Evolutionary conservation across 2,888 invertebrate species (phyloP).

Genomic region (Baccha elongata): DNA sequence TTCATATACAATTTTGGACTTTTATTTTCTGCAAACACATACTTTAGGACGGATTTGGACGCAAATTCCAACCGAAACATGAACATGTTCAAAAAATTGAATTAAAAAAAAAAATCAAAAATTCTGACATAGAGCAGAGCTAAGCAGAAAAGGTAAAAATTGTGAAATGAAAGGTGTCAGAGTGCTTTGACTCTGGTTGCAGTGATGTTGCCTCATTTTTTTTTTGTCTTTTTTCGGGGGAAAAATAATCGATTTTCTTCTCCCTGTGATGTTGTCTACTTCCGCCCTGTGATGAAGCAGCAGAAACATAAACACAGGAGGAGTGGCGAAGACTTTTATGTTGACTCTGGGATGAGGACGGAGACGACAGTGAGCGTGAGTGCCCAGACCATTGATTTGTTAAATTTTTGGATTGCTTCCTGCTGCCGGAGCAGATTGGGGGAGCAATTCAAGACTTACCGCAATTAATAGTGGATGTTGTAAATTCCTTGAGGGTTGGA

Average conservation of each 20-base stretch:
- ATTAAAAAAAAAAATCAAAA: conserved; percentile 19
- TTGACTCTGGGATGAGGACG: not conserved
- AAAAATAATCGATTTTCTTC: conserved; percentile 70
- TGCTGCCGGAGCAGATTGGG: conserved; percentile 16
- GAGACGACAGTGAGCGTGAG: conserved; percentile 4
- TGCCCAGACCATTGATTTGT: conserved; percentile 40
- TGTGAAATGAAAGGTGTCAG: conserved; percentile 48
- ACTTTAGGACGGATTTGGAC: conserved; percentile 14
- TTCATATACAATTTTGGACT: conserved; percentile 27
- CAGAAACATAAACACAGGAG: conserved; percentile 54
- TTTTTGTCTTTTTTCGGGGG: conserved; percentile 43
- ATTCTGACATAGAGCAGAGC: conserved; percentile 18
- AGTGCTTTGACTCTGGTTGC: conserved; percentile 4
- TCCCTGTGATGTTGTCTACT: conserved; percentile 69
- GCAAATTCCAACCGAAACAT: conserved; percentile 9
- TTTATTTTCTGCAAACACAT: conserved; percentile 36
- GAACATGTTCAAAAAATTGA: conserved; percentile 18
- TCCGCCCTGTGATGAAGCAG: conserved; percentile 57
- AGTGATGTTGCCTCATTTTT: conserved; percentile 49
- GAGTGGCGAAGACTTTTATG: conserved; percentile 9
- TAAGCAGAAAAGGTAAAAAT: conserved; percentile 12
- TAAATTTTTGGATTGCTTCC: conserved; percentile 34
- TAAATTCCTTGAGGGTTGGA: not conserved
- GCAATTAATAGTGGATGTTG: conserved; percentile 24
- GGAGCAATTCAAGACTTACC: conserved; percentile 48